Percentiles rank a stretch among this genome's conserved stretches.
Conservation (phyloP, 2,888 invertebrate species). For the Stramonita haemastoma region DNA sequence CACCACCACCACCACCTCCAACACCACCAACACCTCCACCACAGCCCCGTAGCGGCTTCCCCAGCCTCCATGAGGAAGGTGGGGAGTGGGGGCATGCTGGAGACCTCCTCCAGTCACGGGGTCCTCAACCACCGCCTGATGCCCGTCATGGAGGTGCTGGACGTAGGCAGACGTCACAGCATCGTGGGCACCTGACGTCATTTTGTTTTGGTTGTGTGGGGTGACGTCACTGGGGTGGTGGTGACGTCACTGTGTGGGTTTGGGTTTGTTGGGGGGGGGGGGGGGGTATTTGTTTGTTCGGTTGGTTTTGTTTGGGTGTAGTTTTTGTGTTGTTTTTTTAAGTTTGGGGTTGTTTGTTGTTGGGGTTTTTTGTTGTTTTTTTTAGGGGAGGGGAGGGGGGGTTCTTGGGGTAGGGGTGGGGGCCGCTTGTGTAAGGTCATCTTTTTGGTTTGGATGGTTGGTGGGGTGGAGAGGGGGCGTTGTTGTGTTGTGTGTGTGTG, state of each 20-base stretch:
- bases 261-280: background rate
- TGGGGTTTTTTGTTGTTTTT: background rate
- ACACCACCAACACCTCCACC: background rate
- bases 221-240: background rate
- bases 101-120: constrained; percentile 35
- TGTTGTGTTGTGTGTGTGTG: background rate
- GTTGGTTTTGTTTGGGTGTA: background rate
- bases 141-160: constrained; percentile 52
- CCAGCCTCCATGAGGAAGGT: constrained; percentile 39
- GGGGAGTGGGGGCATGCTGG: background rate
- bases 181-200: constrained; percentile 36
- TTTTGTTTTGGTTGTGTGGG: background rate
- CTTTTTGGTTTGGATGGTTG: too few relatives aligned
- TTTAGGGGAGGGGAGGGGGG: background rate
- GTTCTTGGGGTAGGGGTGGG: too few relatives aligned
- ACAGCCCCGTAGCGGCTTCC: constrained; percentile 25
- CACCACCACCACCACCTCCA: background rate
- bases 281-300: background rate
- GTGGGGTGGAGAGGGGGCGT: too few relatives aligned
- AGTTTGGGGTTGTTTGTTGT: background rate
- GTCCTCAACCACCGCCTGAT: constrained; percentile 47
- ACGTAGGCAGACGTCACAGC: constrained; percentile 48
- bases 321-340: background rate
- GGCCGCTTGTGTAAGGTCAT: too few relatives aligned
- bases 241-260: too few relatives aligned